Conservation (phyloP, 2,888 invertebrate genomes). For the Athalia rosae region DNA sequence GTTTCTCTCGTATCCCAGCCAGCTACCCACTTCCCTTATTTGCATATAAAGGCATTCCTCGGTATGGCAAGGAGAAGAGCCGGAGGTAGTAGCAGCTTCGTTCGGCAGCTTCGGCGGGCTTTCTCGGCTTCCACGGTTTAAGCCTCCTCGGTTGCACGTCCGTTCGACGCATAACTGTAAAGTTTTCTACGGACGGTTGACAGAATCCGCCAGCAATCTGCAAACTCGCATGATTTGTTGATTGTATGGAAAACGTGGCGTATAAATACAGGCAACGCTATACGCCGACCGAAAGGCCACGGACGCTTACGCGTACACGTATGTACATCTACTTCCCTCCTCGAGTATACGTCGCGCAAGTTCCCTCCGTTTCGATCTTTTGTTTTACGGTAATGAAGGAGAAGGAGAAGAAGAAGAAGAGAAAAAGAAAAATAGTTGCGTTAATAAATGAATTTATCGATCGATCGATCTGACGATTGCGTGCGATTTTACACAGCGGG, state of each 20-base stretch:
- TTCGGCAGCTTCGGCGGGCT: neutral
- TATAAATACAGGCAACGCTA: too few species aligned
- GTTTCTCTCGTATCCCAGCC: slow-evolving; percentile 23
- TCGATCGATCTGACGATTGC: too few species aligned
- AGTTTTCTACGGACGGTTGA: slow-evolving; percentile 68
- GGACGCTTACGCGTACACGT: too few species aligned
- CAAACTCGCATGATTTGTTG: slow-evolving; percentile 69
- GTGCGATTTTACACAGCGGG: too few species aligned
- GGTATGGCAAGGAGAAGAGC: slow-evolving; percentile 54
- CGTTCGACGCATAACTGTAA: slow-evolving; percentile 70
- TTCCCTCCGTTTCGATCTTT: too few species aligned
- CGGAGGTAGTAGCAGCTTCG: slow-evolving; percentile 35
- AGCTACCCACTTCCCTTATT: slow-evolving; percentile 61
- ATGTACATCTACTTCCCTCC: too few species aligned
- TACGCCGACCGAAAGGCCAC: too few species aligned
- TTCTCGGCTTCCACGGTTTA: neutral
- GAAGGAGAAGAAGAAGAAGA: too few species aligned
- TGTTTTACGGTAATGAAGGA: too few species aligned
- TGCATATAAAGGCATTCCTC: slow-evolving; percentile 74
- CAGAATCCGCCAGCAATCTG: slow-evolving; percentile 73
- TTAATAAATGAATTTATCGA: too few species aligned
- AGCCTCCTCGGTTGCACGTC: slow-evolving; percentile 59
- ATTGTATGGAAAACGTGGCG: slow-evolving; percentile 28
- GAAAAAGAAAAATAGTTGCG: too few species aligned
- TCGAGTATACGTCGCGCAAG: too few species aligned